Percentiles rank a stretch among this genome's conserved stretches.
Evolutionary conservation across 1,140 invertebrate genomes (phyloP).

Genomic region (Megathymus violae): DNA sequence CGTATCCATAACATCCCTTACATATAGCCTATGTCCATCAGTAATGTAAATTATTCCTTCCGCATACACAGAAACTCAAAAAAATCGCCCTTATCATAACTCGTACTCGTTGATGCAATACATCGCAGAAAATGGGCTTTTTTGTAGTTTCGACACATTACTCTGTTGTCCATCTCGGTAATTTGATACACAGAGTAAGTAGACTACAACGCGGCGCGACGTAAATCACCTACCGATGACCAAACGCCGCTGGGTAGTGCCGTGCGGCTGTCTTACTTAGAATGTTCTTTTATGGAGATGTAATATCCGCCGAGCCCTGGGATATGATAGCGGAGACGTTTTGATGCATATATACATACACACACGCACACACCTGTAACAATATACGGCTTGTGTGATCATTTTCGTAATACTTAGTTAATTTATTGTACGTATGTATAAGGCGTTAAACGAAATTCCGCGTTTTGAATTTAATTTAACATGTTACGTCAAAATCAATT

Average conservation of each 20-base stretch:
- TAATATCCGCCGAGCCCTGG: not conserved
- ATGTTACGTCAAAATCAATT: conserved; percentile 26
- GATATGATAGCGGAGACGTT: too few relatives aligned
- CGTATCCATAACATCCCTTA: too few relatives aligned
- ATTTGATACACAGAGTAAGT: not conserved
- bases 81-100: too few relatives aligned
- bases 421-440: not conserved
- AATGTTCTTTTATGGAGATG: conserved; percentile 11
- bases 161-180: too few relatives aligned
- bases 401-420: not conserved
- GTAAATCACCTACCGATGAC: not conserved
- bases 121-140: too few relatives aligned
- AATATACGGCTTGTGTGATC: not conserved
- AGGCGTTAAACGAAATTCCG: conserved; percentile 1
- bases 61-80: too few relatives aligned
- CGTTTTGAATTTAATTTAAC: conserved; percentile 27
- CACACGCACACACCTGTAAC: too few relatives aligned
- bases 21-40: conserved; percentile 5
- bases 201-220: not conserved
- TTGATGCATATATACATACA: too few relatives aligned
- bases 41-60: conserved; percentile 1
- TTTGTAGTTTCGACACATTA: too few relatives aligned
- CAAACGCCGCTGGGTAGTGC: conserved; percentile 10
- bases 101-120: too few relatives aligned
- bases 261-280: not conserved